phyloP scores from a whole-genome alignment of 2,888 invertebrate species.

The Limnephilus marmoratus region DNA sequence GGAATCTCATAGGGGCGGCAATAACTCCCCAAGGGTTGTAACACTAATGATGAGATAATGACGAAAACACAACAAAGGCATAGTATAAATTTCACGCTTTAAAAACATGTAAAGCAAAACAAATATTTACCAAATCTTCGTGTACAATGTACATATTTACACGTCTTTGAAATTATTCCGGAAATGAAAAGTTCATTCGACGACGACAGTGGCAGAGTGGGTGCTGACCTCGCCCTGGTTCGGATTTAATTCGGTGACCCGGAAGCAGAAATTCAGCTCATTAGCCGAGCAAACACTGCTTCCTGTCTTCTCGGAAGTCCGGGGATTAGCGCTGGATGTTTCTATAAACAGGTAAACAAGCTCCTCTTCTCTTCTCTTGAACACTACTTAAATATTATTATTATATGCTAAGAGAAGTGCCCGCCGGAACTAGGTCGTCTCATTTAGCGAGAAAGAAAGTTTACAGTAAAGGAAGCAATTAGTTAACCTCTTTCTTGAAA shows the following conservation, averaged over 20 bases:
- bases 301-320: conserved; percentile 19
- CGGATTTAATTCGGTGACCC: conserved; percentile 35
- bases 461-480: not conserved
- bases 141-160: no score
- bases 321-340: not conserved
- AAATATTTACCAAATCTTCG: no score
- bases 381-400: not conserved
- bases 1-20: no score
- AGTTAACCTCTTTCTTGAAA: not conserved
- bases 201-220: not conserved
- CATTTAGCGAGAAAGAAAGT: not conserved
- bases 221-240: conserved; percentile 33
- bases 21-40: no score
- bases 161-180: not conserved
- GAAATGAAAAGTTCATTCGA: not conserved
- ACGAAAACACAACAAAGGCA: no score
- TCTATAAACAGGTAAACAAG: not conserved
- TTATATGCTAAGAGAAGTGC: not conserved
- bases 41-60: no score
- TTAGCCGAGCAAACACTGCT: conserved; percentile 29
- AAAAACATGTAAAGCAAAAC: no score
- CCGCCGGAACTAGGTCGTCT: not conserved
- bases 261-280: conserved; percentile 36
- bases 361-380: not conserved
- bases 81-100: no score